These are phyloP conservation scores for Peromyscus maniculatus DNA, from an alignment of 2,113 vertebrate genomes.

Conservation along the genomic window DNA sequence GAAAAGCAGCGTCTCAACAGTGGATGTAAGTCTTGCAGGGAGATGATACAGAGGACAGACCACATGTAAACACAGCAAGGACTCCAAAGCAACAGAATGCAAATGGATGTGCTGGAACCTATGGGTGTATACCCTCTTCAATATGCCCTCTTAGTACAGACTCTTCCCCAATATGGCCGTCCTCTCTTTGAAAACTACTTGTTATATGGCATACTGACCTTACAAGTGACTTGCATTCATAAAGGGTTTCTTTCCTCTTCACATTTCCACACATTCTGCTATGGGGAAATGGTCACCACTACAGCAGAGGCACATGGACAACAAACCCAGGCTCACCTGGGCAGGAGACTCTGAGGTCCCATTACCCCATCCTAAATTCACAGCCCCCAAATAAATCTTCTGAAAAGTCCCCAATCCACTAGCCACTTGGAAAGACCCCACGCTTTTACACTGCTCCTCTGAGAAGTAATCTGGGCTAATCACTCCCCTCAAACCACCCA, in stretches of 20 bases:
- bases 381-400: background rate
- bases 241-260: background rate
- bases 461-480: background rate
- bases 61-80: background rate
- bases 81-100: background rate
- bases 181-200: background rate
- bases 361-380: background rate
- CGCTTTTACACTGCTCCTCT: background rate
- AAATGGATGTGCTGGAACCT: background rate
- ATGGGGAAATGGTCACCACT: background rate
- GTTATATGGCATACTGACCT: background rate
- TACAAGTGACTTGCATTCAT: background rate
- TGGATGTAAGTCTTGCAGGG: background rate
- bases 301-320: fast-evolving
- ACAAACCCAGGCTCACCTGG: background rate
- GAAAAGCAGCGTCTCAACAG: background rate
- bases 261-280: background rate
- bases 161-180: background rate
- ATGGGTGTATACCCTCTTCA: fast-evolving
- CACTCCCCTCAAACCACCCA: background rate
- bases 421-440: background rate
- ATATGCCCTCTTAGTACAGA: background rate
- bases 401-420: background rate
- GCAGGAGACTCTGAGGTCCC: background rate
- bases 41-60: background rate